A percentile compares a stretch with the other conserved stretches of the same genome.
Conservation (phyloP, 30 jellyfish, hydroid and myxozoan genomes). For the Hydractinia echinata region DNA sequence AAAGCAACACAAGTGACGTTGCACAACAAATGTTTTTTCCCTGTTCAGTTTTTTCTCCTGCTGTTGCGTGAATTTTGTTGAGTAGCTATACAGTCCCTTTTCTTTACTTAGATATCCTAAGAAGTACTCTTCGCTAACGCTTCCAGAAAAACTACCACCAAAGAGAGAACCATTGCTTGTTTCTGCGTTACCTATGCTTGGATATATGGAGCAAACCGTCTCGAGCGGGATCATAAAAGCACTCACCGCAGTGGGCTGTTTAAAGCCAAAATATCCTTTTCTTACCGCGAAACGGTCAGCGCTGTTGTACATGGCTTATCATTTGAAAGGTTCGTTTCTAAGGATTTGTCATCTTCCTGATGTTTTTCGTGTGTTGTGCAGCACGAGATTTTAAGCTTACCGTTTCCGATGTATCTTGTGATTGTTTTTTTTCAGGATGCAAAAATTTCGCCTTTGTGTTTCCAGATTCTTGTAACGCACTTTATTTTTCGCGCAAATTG, state of each 20-base stretch:
- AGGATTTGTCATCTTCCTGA: not conserved
- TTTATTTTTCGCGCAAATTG: no score
- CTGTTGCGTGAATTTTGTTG: no score
- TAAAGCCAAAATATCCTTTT: conserved; percentile 85
- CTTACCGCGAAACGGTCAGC: conserved; percentile 83
- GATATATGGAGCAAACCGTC: conserved; percentile 86
- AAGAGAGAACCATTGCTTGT: conserved; percentile 58
- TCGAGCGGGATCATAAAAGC: conserved; percentile 67
- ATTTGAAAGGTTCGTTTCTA: conserved; percentile 64
- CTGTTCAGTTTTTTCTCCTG: no score
- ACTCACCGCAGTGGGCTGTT: conserved; percentile 78
- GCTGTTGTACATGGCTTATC: conserved; percentile 71
- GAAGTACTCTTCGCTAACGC: conserved; percentile 43
- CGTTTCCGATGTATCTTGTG: no score
- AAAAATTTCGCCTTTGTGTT: no score
- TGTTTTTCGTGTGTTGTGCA: not conserved
- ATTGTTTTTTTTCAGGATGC: no score
- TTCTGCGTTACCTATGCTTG: conserved; percentile 80
- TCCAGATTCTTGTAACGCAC: no score
- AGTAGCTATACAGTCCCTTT: no score
- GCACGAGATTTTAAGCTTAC: not conserved
- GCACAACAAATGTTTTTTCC: no score
- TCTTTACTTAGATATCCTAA: conserved; percentile 57
- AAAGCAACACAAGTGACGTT: no score
- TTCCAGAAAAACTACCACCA: conserved; percentile 91